Evolutionary conservation across 2,888 invertebrate genomes (phyloP), one percentile per base, ranked within the genome.

Genomic region (Idaea dimidiata): DNA sequence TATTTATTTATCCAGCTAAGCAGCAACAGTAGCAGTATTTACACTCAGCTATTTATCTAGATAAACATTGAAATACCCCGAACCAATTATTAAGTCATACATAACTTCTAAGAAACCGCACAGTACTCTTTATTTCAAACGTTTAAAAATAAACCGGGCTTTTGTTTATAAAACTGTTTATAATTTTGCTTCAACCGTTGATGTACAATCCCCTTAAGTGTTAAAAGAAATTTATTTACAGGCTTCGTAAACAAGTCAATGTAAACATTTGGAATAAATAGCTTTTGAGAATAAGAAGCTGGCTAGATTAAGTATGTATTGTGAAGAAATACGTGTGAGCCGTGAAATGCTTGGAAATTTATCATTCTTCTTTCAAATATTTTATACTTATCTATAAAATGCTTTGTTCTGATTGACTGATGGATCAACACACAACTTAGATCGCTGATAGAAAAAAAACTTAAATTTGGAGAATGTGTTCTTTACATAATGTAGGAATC

Each of bases 121-220:
- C 43, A 43, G 10, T 8, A 10, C 8, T 43, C 43, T 43, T 43
- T 43, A 43, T 43, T 43, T 43, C 8, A 43, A 10, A 8, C 33
- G 59, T 31, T 54, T 59, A 17, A 17, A 17, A 54, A 31, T 33
- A 33, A 24, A 24, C 24, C n/a, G 18, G 17, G 32, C 43, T 64
- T 62, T 62, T 60, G 59, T 62, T 62, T 58, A 62, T 53, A 59
- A 58, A 65, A 59, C 43, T 66, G 67, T 66, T 64, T 62, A 61
- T n/a, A 62, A 58, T 61, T 65, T 56, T 33, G 54, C 14, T 55
- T 53, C 32, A 43, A 68, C 63, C 66, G 67, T 66, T 64, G 70
- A 70, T 63, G 65, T 60, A 71, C 67, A 67, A 68, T 66, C 55
- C 64, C 69, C 66, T 66, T 69, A 54, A 54, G 63, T 54, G 58